Conservation (phyloP, 2,888 invertebrate genomes). For the Nomada ruficornis region DNA sequence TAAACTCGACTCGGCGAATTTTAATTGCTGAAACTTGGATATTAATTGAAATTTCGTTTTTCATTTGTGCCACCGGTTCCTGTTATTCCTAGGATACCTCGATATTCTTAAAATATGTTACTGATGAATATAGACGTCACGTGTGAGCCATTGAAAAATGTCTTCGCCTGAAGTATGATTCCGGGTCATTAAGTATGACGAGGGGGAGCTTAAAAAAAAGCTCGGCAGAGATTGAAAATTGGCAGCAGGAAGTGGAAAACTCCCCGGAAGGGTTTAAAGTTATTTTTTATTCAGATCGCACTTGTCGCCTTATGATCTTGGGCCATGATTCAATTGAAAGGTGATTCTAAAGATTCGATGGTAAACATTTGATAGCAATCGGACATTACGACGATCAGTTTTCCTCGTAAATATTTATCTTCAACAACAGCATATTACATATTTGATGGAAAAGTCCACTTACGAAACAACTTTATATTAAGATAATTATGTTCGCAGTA, state of each 20-base stretch:
- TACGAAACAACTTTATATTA: background rate
- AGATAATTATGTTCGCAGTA: background rate
- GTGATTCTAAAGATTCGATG: background rate
- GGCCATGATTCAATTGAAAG: background rate
- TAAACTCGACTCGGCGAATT: too few species aligned
- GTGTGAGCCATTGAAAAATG: background rate
- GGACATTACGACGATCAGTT: background rate
- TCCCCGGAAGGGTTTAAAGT: background rate
- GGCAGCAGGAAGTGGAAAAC: background rate
- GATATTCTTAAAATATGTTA: background rate
- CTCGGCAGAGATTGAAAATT: background rate
- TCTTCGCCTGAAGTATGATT: background rate
- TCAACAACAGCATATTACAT: background rate
- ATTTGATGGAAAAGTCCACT: background rate
- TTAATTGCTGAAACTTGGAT: background rate
- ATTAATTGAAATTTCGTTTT: background rate
- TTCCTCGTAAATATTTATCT: background rate
- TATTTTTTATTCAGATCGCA: background rate
- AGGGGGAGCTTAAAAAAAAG: background rate
- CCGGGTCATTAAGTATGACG: conserved; percentile 2
- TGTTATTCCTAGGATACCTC: background rate
- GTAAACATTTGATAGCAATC: background rate
- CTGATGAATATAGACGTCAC: background rate
- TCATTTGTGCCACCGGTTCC: background rate
- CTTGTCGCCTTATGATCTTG: background rate